phyloP scores from a whole-genome alignment of 2,888 invertebrate genomes.

The Athalia rosae region DNA sequence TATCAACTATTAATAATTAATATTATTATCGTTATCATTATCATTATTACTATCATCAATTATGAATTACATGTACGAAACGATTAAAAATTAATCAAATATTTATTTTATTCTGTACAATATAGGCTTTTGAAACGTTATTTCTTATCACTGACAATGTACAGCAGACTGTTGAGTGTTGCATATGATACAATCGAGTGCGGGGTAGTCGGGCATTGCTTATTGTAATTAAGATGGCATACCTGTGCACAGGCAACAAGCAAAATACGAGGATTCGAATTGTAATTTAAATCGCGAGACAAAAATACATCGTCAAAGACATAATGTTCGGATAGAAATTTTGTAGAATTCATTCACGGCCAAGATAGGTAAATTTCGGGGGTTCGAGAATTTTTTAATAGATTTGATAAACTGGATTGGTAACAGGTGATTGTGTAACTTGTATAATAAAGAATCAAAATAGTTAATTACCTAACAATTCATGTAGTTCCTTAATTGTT shows the following conservation, averaged over 20 bases:
- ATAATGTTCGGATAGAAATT: slow-evolving; percentile 20
- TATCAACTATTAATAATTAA: slow-evolving; percentile 48
- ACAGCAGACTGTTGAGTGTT: slow-evolving; percentile 58
- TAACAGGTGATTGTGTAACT: no score
- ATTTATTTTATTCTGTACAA: slow-evolving; percentile 66
- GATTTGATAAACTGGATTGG: no score
- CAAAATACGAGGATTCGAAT: not conserved
- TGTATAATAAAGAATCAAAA: no score
- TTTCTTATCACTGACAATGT: slow-evolving; percentile 66
- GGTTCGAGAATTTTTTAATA: not conserved
- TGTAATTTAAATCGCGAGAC: slow-evolving; percentile 19
- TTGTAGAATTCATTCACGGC: not conserved
- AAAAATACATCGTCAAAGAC: slow-evolving; percentile 17
- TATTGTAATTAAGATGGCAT: slow-evolving; percentile 62
- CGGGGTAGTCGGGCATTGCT: slow-evolving; percentile 48
- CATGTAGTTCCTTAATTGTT: no score
- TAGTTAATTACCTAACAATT: no score
- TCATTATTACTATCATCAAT: slow-evolving; percentile 55
- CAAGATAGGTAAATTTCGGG: slow-evolving; percentile 31
- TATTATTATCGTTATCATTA: slow-evolving; percentile 56
- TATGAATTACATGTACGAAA: slow-evolving; percentile 57
- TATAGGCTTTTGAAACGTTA: slow-evolving; percentile 68
- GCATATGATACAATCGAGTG: slow-evolving; percentile 49
- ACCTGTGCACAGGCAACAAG: slow-evolving; percentile 53
- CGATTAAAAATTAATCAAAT: slow-evolving; percentile 66